Conservation (phyloP, 2,113 vertebrate species). For the Mustelus asterias region DNA sequence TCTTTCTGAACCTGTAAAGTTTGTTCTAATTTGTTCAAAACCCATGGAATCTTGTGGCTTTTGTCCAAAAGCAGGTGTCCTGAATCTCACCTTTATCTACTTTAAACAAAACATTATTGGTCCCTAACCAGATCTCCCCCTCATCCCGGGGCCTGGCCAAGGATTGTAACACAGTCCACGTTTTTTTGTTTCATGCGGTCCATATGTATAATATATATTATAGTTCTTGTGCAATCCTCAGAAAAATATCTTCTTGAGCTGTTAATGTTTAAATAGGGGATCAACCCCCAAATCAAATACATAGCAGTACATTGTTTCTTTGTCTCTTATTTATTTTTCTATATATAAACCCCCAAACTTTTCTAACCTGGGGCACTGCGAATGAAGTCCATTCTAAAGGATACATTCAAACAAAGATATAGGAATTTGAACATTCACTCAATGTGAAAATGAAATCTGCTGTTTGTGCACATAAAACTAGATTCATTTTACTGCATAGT, state of each 20-base stretch:
- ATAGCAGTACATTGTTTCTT: background rate
- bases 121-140: too few species aligned
- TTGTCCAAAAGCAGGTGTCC: too few species aligned
- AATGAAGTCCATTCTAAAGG: background rate
- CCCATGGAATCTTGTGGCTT: too few species aligned
- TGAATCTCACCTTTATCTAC: too few species aligned
- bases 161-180: too few species aligned
- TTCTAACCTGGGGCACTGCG: background rate
- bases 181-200: too few species aligned
- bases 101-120: too few species aligned
- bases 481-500: background rate
- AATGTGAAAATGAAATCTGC: background rate
- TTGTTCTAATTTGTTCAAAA: too few species aligned
- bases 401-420: background rate
- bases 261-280: background rate
- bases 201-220: background rate
- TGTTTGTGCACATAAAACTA: background rate
- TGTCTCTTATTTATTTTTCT: background rate
- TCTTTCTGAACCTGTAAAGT: too few species aligned
- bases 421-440: background rate
- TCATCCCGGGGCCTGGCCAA: too few species aligned
- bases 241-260: background rate
- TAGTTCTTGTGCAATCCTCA: background rate
- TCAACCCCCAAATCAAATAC: background rate
- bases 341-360: background rate